Conservation (phyloP, 2,888 invertebrate species). For the Fragum sueziense region DNA sequence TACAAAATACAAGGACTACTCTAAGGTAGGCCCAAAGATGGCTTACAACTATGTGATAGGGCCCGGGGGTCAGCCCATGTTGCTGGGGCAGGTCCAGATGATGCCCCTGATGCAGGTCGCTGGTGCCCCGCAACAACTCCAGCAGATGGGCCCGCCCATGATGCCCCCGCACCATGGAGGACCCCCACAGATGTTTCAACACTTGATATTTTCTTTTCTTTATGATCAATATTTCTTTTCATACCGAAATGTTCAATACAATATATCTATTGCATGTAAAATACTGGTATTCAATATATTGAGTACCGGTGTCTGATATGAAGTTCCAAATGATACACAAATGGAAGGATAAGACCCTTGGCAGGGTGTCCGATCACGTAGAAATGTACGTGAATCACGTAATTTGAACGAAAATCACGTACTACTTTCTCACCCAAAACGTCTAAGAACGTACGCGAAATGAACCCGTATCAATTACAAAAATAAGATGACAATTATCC, state of each 20-base stretch:
- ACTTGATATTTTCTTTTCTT: no score
- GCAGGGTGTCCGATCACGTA: no score
- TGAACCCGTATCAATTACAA: no score
- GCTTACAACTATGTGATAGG: constrained; percentile 80
- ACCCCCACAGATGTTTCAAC: constrained; percentile 64
- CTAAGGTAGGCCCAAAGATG: constrained; percentile 62
- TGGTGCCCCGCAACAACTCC: constrained; percentile 62
- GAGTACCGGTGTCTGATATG: constrained; percentile 82
- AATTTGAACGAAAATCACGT: no score
- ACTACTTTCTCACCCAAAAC: no score
- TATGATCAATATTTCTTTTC: no score
- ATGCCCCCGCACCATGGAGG: constrained; percentile 59
- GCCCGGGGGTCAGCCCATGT: constrained; percentile 80
- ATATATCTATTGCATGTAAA: constrained; percentile 98
- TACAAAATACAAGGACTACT: not conserved
- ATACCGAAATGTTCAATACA: constrained; percentile 99
- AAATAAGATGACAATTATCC: no score
- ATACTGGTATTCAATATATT: constrained; percentile 95
- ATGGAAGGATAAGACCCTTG: no score
- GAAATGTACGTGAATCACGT: no score
- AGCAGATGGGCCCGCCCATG: constrained; percentile 51
- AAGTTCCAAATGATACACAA: no score
- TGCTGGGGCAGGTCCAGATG: constrained; percentile 79
- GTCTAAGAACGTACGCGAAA: no score
- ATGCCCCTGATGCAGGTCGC: constrained; percentile 65